phyloP scores from a whole-genome alignment of 2,113 vertebrate genomes.

The Xenopus tropicalis region DNA sequence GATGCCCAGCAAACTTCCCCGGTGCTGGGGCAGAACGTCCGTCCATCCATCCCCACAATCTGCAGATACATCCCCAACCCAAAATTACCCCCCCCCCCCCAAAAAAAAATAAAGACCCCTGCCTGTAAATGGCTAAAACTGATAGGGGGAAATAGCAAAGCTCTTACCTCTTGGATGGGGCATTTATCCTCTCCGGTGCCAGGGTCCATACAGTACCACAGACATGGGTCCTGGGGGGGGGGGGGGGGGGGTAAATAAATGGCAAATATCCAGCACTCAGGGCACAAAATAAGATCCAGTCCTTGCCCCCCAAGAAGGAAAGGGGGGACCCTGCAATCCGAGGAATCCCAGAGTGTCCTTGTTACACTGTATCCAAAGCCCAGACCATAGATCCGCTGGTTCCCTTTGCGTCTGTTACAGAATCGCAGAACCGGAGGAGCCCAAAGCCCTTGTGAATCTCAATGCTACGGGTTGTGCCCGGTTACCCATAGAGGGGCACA shows the following conservation, averaged over 20 bases:
- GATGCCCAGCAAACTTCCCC: constrained; percentile 59
- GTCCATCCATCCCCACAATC: no score
- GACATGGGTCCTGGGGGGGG: constrained; percentile 41
- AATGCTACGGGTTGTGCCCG: constrained; percentile 48
- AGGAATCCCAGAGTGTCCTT: constrained; percentile 62
- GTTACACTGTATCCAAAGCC: constrained; percentile 64
- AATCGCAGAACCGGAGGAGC: constrained; percentile 32
- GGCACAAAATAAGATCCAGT: constrained; percentile 47
- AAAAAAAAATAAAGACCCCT: not conserved
- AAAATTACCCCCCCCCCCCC: not conserved
- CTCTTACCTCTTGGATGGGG: constrained; percentile 67
- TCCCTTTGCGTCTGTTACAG: constrained; percentile 24
- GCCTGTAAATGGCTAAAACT: not conserved
- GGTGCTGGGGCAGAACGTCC: no score
- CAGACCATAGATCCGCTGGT: not conserved
- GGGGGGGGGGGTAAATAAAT: no score
- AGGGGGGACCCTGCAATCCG: constrained; percentile 57
- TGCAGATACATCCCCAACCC: not conserved
- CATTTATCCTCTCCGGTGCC: constrained; percentile 62
- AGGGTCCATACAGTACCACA: constrained; percentile 49
- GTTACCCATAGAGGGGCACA: constrained; percentile 54
- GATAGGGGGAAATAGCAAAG: not conserved
- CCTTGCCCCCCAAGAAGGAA: constrained; percentile 50
- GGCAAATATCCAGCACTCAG: no score
- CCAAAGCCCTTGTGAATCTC: constrained; percentile 55